phyloP scores from a whole-genome alignment of 2,888 invertebrate genomes.

The Catocala sponsa region DNA sequence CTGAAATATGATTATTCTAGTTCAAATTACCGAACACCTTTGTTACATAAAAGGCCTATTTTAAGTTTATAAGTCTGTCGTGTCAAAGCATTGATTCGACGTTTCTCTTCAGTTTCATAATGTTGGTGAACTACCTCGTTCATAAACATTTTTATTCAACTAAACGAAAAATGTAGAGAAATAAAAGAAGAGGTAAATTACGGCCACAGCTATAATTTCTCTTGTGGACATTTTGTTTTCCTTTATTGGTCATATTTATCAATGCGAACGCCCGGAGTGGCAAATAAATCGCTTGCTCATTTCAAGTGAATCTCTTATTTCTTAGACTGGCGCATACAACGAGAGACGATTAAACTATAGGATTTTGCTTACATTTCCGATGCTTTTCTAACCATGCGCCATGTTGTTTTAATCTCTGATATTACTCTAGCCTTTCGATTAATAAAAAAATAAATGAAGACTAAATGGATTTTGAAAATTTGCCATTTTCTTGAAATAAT shows the following conservation, averaged over 20 bases:
- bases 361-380: constrained; percentile 26
- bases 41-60: neutral
- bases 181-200: constrained; percentile 66
- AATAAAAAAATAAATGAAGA: neutral
- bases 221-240: constrained; percentile 79
- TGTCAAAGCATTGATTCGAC: too few relatives aligned
- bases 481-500: too few relatives aligned
- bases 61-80: constrained; percentile 9
- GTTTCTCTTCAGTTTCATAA: constrained; percentile 6
- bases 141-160: constrained; percentile 46
- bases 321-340: constrained; percentile 45
- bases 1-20: constrained; percentile 29
- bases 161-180: constrained; percentile 52
- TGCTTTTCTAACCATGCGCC: constrained; percentile 13
- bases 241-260: constrained; percentile 83
- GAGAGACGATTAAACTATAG: constrained; percentile 38
- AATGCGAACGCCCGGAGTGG: constrained; percentile 69
- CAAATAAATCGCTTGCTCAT: constrained; percentile 73
- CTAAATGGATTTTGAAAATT: too few relatives aligned
- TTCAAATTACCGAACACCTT: constrained; percentile 21
- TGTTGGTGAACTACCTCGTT: constrained; percentile 14
- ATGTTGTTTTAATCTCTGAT: constrained; percentile 4
- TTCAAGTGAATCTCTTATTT: constrained; percentile 66
- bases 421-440: neutral
- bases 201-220: constrained; percentile 73